Percentiles rank a stretch among this genome's conserved stretches.
These are phyloP conservation scores for Progne subis DNA, from an alignment of 2,113 vertebrate genomes.

Conservation along the genomic window DNA sequence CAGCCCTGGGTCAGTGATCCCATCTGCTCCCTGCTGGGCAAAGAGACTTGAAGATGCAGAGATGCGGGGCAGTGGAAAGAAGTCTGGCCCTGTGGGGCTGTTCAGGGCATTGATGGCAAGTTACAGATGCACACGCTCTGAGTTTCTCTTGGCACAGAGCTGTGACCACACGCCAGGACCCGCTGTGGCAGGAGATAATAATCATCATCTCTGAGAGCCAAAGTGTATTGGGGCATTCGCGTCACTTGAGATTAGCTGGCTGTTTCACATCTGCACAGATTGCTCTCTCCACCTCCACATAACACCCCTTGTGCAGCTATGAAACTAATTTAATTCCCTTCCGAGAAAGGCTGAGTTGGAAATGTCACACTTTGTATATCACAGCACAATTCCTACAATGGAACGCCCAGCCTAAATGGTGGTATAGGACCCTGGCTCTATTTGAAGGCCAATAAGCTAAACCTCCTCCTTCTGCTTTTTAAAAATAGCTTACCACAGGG, in stretches of 20 bases:
- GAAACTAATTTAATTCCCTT: constrained; percentile 16
- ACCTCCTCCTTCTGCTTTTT: background rate
- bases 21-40: background rate
- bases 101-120: background rate
- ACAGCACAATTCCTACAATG: background rate
- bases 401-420: background rate
- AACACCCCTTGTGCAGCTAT: background rate
- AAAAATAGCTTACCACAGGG: background rate
- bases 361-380: constrained; percentile 48
- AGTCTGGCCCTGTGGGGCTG: background rate
- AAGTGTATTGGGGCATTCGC: background rate
- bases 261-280: constrained; percentile 55
- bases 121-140: background rate
- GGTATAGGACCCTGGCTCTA: background rate
- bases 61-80: background rate
- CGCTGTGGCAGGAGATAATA: background rate
- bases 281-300: constrained; percentile 37
- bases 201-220: background rate
- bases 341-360: constrained; percentile 49
- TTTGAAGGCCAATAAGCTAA: background rate
- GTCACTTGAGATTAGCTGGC: constrained; percentile 44
- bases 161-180: constrained; percentile 1
- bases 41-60: background rate
- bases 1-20: background rate
- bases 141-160: constrained; percentile 19